phyloP scores from a whole-genome alignment of 2,797 vertebrate species.

The Bufotes viridis region DNA sequence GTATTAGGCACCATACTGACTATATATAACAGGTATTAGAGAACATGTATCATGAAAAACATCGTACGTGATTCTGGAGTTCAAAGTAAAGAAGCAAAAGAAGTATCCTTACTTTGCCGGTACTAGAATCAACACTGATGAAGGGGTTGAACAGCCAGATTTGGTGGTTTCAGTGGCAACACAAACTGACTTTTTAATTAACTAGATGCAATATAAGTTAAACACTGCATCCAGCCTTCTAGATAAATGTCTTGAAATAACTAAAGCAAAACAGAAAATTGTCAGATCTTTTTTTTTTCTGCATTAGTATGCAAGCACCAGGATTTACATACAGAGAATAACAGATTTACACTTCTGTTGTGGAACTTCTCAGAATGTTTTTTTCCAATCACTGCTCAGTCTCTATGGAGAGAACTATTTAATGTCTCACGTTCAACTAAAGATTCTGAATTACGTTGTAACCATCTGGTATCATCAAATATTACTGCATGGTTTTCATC shows the following conservation, averaged over 20 bases:
- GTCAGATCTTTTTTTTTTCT: background rate
- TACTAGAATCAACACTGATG: background rate
- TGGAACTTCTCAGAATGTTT: background rate
- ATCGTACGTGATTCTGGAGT: no score
- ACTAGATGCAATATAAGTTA: background rate
- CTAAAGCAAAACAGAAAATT: background rate
- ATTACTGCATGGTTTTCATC: background rate
- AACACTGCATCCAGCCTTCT: background rate
- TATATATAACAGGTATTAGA: no score
- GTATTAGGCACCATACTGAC: no score
- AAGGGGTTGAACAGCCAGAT: background rate
- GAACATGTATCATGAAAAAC: no score
- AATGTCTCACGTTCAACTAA: background rate
- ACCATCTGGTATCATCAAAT: slow-evolving; percentile 16
- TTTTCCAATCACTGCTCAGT: background rate
- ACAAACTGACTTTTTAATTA: background rate
- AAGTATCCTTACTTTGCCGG: background rate
- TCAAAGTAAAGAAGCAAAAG: no score
- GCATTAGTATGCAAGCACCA: background rate
- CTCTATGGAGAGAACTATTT: background rate
- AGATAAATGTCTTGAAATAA: background rate
- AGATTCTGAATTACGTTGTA: slow-evolving; percentile 20
- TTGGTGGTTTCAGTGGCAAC: background rate
- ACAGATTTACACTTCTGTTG: background rate
- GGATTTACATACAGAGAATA: background rate